Evolutionary conservation across 1,140 invertebrate genomes (phyloP), one percentile per base, ranked within the genome.

Genomic region (Arion vulgaris): DNA sequence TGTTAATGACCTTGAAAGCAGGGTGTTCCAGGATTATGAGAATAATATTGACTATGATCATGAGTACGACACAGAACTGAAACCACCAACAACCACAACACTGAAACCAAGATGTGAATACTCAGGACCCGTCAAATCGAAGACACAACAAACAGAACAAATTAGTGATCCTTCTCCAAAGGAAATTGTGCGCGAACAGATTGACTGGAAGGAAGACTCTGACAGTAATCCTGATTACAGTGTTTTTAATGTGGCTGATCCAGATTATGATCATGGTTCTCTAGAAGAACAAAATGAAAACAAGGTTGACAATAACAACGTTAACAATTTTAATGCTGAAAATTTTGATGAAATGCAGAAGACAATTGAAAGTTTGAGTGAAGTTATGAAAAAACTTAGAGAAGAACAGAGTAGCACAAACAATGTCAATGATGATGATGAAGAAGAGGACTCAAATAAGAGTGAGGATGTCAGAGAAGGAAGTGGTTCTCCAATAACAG

Each of bases 21-120:
- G 23, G 4, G 53, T 19, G 53, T 57, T 23, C 26, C 41, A 45
- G 41, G 41, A 45, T 45, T 45, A 45, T 45, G 51, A 57, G 28
- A 72, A 41, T 23, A 72, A 7, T 1, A 41, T 41, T 39, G 71
- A 72, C 23, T 39, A 72, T 45, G 71, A 72, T 72, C 1, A 72
- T 45, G 71, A 72, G n/a, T 41, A 39, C 19, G 71, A 72, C 26
- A 45, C 19, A 39, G 71, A 41, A 39, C 19, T 19, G 1, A 4
- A 72, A 41, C n/a, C 2, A 39, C 17, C 41, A 39, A 28, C 34
- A 72, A 23, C 36, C 36, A 72, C 71, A 39, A 72, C 71, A 72
- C 38, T 32, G 23, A 72, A 72, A 72, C 71, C 71, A 39, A 26
- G 38, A 26, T 72, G 71, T 72, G 71, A 72, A 45, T 72, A 72